Base-by-base conservation (phyloP, 92 coral and sea anemone genomes). In the Phenganax subtilis region DNA sequence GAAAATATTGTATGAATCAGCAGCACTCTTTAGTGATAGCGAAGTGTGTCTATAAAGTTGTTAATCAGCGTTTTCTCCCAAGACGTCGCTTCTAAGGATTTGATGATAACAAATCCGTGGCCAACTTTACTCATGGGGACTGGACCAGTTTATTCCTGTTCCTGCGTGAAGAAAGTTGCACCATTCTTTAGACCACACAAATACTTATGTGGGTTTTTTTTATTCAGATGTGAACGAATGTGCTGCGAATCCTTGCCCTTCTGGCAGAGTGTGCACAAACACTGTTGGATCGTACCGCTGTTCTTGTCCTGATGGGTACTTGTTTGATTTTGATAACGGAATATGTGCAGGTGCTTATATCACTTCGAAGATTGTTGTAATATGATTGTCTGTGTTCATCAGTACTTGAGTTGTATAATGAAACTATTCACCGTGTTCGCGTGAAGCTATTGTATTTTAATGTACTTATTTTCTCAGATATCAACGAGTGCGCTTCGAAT, bases 141-240 rank as follows among this genome's bases (percentile, higher is more conserved):
- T 5, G 47, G 47, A 37, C 47, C 47, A 37, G 47, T 37, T 37
- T 5, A 37, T 5, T 5, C 2, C 47, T 37, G 47, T 37, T 5
- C 47, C 47, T 5, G 47, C 47, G 47, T 37, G 3, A 37, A 5
- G 47, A 2, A 5, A 37, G 5, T 37, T 2, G 47, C 47, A 37
- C 47, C 47, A 0, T 37, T 37, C 5, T 5, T 37, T 37, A 37
- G 47, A 37, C 47, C 47, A 37, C 47, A 5, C 47, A 37, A 37
- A 37, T 61, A 28, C 67, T 12, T 61, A 15, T 69, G 53, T 69
- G 51, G 9, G 6, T 27, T 68, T 68, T 68, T 29, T 71, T 14
- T 55, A 12, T 17, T 14, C 69, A 90, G 93, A 90, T 85, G 55
- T 85, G 6, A 25, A 90, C 71, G 93, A 90, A 74, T 90, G 93